Conservation (phyloP, 2,888 invertebrate genomes). For the Aleiodes leptofemur region DNA sequence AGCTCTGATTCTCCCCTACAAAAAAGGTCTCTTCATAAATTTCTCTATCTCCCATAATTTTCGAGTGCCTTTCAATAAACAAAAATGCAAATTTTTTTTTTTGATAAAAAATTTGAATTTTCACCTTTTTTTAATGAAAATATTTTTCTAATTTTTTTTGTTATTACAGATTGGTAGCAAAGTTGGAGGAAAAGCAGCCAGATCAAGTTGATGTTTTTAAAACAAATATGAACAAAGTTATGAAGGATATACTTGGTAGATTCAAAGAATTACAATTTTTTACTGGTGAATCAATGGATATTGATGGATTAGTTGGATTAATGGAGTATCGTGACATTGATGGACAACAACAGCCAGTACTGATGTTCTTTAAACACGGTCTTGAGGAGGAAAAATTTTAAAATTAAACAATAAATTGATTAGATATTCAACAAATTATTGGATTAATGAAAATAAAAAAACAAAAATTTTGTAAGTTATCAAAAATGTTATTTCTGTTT, state of each 20-base stretch:
- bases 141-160: not conserved
- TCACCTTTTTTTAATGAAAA: not conserved
- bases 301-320: constrained; percentile 95
- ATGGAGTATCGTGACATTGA: constrained; percentile 94
- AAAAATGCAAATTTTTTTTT: not conserved
- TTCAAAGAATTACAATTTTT: constrained; percentile 96
- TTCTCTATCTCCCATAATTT: not conserved
- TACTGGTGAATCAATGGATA: constrained; percentile 94
- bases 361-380: constrained; percentile 98
- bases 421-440: constrained; percentile 70
- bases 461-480: constrained; percentile 69
- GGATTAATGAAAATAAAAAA: constrained; percentile 49
- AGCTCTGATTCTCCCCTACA: no score
- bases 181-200: constrained; percentile 87
- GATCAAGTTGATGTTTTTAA: constrained; percentile 93
- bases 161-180: constrained; percentile 80
- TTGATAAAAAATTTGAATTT: not conserved
- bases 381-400: constrained; percentile 97
- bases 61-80: no score
- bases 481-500: constrained; percentile 7
- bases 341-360: constrained; percentile 87
- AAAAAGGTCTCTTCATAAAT: not conserved
- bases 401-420: constrained; percentile 63
- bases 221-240: constrained; percentile 93
- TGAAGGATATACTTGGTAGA: constrained; percentile 92